Conservation (phyloP, 2,113 vertebrate genomes). For the Poecilia latipinna region DNA sequence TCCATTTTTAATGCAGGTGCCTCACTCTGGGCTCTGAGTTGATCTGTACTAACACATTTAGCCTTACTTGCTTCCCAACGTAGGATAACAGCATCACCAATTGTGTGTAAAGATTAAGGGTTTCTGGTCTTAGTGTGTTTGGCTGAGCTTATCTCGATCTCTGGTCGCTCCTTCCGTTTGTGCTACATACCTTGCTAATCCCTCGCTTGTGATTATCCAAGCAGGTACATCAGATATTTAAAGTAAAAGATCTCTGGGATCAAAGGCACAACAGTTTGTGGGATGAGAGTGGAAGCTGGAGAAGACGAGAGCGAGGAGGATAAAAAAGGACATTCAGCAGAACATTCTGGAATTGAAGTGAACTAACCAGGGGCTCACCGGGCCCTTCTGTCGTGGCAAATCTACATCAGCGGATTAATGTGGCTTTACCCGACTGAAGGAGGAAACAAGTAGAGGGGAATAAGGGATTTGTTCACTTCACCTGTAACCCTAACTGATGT, state of each 20-base stretch:
- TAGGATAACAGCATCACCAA: background rate
- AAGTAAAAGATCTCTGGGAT: conserved; percentile 22
- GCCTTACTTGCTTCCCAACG: background rate
- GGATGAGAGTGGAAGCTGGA: conserved; percentile 1
- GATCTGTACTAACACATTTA: background rate
- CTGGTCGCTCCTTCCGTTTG: background rate
- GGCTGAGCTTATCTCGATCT: conserved; percentile 19
- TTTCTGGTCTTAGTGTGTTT: background rate
- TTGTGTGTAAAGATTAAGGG: background rate
- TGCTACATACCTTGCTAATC: conserved; percentile 48
- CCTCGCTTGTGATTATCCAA: conserved; percentile 39
- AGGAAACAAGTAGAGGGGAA: conserved; percentile 9
- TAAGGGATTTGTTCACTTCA: conserved; percentile 35
- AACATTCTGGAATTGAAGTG: conserved; percentile 42
- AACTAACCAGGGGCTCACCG: conserved; percentile 44
- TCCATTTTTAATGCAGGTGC: background rate
- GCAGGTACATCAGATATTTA: conserved; percentile 12
- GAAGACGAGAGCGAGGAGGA: conserved; percentile 5
- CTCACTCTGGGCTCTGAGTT: background rate
- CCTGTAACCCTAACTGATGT: conserved; percentile 61
- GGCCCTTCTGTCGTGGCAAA: conserved; percentile 45
- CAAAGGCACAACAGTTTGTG: background rate
- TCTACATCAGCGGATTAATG: conserved; percentile 62
- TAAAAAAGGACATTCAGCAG: conserved; percentile 49
- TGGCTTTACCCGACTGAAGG: conserved; percentile 22